Conservation (phyloP, 2,113 vertebrate genomes). For the Geothlypis trichas region DNA sequence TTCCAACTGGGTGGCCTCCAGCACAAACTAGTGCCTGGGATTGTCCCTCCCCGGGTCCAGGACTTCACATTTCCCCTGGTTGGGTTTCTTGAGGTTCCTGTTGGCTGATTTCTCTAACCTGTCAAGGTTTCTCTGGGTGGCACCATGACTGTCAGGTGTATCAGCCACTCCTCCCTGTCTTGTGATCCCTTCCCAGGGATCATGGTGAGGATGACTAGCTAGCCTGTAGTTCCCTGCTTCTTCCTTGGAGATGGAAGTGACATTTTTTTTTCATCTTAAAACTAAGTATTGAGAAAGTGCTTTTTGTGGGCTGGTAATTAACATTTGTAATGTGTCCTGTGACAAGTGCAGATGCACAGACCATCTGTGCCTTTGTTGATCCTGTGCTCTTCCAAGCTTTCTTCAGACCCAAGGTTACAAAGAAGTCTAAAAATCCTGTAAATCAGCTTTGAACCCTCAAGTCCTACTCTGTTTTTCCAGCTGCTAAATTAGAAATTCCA, state of each 20-base stretch:
- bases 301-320: not conserved
- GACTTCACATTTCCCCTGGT: not conserved
- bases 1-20: not conserved
- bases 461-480: not conserved
- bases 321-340: not conserved
- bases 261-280: not conserved
- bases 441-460: not conserved
- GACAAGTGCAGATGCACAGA: not conserved
- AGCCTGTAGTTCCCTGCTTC: not conserved
- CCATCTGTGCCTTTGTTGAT: not conserved
- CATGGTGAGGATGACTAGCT: not conserved
- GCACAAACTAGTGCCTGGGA: not conserved
- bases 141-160: not conserved
- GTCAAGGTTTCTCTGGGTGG: rapidly evolving
- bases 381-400: not conserved
- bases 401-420: not conserved
- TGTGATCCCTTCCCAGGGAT: not conserved
- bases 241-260: not conserved
- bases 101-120: not conserved
- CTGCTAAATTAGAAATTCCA: not conserved
- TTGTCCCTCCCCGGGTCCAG: not conserved
- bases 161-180: not conserved
- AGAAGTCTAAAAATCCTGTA: not conserved
- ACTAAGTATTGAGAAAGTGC: not conserved
- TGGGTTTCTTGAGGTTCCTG: not conserved